phyloP scores from a whole-genome alignment of 2,797 vertebrate species.

The Chrysocyon brachyurus region DNA sequence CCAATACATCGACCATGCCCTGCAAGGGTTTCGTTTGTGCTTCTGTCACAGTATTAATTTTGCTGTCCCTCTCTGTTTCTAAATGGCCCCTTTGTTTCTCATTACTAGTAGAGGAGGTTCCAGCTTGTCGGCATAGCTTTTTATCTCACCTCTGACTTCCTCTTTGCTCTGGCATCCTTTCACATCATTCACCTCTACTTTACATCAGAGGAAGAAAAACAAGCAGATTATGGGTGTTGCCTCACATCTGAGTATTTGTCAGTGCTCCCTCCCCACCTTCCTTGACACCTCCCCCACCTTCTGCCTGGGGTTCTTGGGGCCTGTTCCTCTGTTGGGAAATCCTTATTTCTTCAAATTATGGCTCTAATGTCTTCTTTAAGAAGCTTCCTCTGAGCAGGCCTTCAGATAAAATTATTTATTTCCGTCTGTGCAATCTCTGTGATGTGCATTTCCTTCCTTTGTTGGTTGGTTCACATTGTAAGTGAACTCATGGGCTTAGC shows the following conservation, averaged over 20 bases:
- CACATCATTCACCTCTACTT: neutral
- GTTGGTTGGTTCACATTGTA: neutral
- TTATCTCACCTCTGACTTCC: neutral
- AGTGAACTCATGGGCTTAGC: neutral
- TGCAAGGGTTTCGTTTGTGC: too few species aligned
- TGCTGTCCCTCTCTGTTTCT: neutral
- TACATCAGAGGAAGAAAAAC: neutral
- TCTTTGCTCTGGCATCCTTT: accelerated
- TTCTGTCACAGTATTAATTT: neutral
- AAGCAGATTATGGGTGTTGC: too few species aligned
- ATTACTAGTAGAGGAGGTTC: neutral
- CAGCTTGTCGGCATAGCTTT: accelerated
- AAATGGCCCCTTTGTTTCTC: neutral
- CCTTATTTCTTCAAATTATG: neutral
- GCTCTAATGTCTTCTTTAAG: neutral
- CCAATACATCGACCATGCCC: neutral
- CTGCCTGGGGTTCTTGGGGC: neutral
- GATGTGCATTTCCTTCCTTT: neutral
- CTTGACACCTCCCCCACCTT: accelerated
- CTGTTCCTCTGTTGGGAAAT: neutral
- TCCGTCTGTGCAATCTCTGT: accelerated
- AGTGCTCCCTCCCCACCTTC: accelerated
- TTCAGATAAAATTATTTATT: neutral
- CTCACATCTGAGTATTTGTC: neutral
- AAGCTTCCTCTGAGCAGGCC: neutral